Evolutionary conservation across 2,888 invertebrate genomes (phyloP), one percentile per base, ranked within the genome.

Genomic region (Mythimna ferrago): DNA sequence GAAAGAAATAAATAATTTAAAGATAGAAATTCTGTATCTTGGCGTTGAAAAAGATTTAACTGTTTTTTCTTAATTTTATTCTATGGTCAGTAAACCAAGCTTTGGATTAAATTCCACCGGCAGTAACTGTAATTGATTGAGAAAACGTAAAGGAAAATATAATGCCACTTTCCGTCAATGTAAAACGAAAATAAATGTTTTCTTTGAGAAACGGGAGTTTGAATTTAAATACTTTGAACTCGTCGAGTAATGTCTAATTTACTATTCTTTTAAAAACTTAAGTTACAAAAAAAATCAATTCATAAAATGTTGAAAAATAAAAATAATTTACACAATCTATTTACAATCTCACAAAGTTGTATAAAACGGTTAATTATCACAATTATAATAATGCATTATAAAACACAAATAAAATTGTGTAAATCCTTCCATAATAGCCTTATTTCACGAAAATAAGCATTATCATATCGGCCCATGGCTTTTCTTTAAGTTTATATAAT

Each of bases 401-500:
- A 53, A 57, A 81, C 64, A 79, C 66, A 76, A 66, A n/a, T 51
- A 19, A 32, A 62, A 66, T 54, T 66, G 70, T 76, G 64, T 82
- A 75, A 75, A 78, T 80, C 76, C 77, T 84, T 78, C 78, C 77
- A 82, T 78, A 57, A 35, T 72, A 84, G 73, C 84, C 73, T 84
- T 80, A 84, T 82, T 74, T 85, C 83, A 85, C 80, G 21, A 65
- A 38, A 66, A 81, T 68, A 74, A 84, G 72, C 77, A 86, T 86
- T 84, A 80, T 71, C 6, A 73, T 69, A 65, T 77, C 75, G 81
- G 79, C 70, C 79, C 82, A 81, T 73, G 19, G 66, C 72, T 76
- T 78, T 54, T 56, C n/a, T 71, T 70, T 74, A 63, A 65, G 58
- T 73, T 73, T 58, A 58, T 65, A 35, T 51, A 67, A 72, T 16